Conservation (phyloP, 2,113 vertebrate species). For the Alligator sinensis region DNA sequence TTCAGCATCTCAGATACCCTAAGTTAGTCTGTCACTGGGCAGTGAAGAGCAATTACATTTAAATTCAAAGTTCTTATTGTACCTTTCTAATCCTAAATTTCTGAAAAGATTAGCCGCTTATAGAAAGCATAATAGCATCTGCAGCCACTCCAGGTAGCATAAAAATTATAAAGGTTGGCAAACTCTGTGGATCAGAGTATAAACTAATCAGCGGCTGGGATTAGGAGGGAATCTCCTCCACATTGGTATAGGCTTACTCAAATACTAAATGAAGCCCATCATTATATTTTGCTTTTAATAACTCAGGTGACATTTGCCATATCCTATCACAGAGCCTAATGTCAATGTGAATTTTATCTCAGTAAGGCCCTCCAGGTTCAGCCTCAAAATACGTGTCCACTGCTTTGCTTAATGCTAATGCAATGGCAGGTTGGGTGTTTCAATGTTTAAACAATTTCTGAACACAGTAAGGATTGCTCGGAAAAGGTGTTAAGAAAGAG, state of each 20-base stretch:
- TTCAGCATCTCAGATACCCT: constrained; percentile 12
- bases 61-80: constrained; percentile 42
- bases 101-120: constrained; percentile 58
- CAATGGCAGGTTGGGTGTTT: not conserved
- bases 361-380: constrained; percentile 41
- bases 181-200: constrained; percentile 53
- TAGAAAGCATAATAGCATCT: constrained; percentile 45
- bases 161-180: constrained; percentile 66
- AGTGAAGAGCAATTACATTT: constrained; percentile 50
- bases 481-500: not conserved
- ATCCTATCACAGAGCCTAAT: constrained; percentile 12
- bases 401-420: not conserved
- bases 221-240: constrained; percentile 63
- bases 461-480: not conserved
- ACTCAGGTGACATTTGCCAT: constrained; percentile 65
- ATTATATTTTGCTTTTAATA: constrained; percentile 67
- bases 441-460: constrained; percentile 43
- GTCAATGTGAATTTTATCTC: constrained; percentile 57
- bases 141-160: constrained; percentile 25
- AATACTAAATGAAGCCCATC: constrained; percentile 40
- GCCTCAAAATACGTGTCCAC: constrained; percentile 42
- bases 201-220: constrained; percentile 61
- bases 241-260: constrained; percentile 58
- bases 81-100: constrained; percentile 62
- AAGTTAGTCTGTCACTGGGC: constrained; percentile 1